A percentile compares a stretch with the other conserved stretches of the same genome.
Evolutionary conservation across 2,797 vertebrate species (phyloP).

Genomic region (Podargus strigoides): DNA sequence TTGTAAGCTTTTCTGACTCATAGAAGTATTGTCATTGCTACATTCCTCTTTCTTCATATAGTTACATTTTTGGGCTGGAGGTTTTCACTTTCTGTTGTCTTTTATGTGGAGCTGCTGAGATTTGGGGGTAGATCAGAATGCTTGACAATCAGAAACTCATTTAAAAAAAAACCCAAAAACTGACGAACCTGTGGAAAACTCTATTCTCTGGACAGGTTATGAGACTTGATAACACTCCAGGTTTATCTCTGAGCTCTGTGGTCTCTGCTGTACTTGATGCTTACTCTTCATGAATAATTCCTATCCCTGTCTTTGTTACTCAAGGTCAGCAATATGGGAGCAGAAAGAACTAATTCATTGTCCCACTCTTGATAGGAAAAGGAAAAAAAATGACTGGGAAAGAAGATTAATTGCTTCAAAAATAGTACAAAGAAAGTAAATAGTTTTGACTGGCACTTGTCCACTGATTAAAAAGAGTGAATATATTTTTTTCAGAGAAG

Average conservation of each 20-base stretch:
- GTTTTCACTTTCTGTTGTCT: neutral
- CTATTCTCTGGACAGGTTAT: neutral
- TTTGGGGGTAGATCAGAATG: neutral
- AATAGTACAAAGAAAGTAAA: neutral
- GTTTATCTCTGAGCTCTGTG: neutral
- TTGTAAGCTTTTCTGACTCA: neutral
- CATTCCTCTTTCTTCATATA: neutral
- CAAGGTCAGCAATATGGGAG: neutral
- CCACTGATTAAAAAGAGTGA: neutral
- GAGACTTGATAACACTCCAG: neutral
- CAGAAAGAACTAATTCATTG: neutral
- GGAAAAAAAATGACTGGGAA: neutral
- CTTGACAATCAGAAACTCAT: neutral
- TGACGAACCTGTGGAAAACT: neutral
- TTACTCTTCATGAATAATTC: neutral
- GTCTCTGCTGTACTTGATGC: neutral
- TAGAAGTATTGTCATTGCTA: neutral
- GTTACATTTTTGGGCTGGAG: neutral
- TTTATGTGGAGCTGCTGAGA: neutral
- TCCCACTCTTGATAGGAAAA: neutral
- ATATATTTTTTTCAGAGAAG: neutral
- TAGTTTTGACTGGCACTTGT: neutral
- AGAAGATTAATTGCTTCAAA: neutral
- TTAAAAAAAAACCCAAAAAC: neutral
- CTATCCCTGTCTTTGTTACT: neutral